Conservation (phyloP, 2,797 vertebrate species). For the Hippocampus kuda region DNA sequence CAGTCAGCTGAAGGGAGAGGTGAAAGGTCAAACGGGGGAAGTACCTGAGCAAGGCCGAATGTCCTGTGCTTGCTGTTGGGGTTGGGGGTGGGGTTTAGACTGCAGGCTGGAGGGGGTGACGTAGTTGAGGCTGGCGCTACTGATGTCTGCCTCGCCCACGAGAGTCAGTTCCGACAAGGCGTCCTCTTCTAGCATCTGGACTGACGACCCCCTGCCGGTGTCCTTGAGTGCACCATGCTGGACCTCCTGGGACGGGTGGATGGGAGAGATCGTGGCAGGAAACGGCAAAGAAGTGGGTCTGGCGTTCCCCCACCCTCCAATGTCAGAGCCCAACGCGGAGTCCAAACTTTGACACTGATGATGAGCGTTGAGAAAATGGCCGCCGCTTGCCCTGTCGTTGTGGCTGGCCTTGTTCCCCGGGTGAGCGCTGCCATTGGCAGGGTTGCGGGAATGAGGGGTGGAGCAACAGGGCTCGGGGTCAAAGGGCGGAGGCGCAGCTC, state of each 20-base stretch:
- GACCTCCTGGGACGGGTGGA: conserved; percentile 53
- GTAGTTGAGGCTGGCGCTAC: conserved; percentile 83
- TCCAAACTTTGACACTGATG: conserved; percentile 70
- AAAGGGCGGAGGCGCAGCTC: conserved; percentile 23
- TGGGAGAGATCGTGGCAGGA: conserved; percentile 65
- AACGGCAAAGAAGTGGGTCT: conserved; percentile 55
- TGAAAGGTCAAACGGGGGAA: conserved; percentile 69
- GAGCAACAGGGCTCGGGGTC: conserved; percentile 58
- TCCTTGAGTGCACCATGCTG: conserved; percentile 38
- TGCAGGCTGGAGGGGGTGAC: conserved; percentile 68
- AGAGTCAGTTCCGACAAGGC: conserved; percentile 60
- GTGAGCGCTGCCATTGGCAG: conserved; percentile 44
- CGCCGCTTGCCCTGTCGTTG: conserved; percentile 35
- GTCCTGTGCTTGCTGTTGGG: conserved; percentile 49
- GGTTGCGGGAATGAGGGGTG: conserved; percentile 51
- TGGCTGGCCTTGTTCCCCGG: conserved; percentile 46
- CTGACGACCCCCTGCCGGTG: conserved; percentile 59
- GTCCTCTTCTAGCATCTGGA: conserved; percentile 70
- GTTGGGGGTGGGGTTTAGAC: conserved; percentile 44
- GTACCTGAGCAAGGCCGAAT: conserved; percentile 85
- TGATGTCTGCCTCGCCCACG: conserved; percentile 86
- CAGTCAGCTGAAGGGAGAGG: conserved; percentile 30
- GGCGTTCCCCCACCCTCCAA: conserved; percentile 62
- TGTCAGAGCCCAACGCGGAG: conserved; percentile 54
- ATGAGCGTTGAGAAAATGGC: conserved; percentile 50